A percentile compares a stretch with the other conserved stretches of the same genome.
phyloP scores from a whole-genome alignment of 2,797 vertebrate species.

The Parauchenoglanis punctatus region DNA sequence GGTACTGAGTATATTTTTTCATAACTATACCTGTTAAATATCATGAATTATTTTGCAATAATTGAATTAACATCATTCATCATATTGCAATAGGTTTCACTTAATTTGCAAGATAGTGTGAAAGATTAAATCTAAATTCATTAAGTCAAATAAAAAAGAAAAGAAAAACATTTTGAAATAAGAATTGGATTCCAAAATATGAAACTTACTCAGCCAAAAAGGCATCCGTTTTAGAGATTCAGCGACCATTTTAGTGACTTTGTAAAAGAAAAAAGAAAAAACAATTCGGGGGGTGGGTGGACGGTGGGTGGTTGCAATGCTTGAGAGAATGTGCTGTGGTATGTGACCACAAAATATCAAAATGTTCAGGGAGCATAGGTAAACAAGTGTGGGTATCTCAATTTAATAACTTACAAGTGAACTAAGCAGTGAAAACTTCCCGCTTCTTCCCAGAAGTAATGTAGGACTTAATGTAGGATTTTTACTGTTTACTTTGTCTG shows the following conservation, averaged over 20 bases:
- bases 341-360: background rate
- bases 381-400: background rate
- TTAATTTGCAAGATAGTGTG: background rate
- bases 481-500: constrained; percentile 11
- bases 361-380: background rate
- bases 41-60: no score
- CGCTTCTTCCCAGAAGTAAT: no score
- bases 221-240: background rate
- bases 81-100: background rate
- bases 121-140: background rate
- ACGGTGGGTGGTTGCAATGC: no score
- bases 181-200: background rate
- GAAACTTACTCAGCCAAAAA: background rate
- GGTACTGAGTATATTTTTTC: background rate
- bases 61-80: no score
- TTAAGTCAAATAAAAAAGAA: background rate
- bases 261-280: background rate
- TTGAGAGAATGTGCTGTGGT: constrained; percentile 1
- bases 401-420: background rate
- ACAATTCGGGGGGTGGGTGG: no score
- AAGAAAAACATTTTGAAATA: background rate
- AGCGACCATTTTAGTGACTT: background rate
- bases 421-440: background rate
- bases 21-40: background rate
- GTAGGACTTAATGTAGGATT: background rate